These are phyloP conservation scores for Mythimna pallens DNA, from an alignment of 2,888 invertebrate genomes.

Conservation along the genomic window DNA sequence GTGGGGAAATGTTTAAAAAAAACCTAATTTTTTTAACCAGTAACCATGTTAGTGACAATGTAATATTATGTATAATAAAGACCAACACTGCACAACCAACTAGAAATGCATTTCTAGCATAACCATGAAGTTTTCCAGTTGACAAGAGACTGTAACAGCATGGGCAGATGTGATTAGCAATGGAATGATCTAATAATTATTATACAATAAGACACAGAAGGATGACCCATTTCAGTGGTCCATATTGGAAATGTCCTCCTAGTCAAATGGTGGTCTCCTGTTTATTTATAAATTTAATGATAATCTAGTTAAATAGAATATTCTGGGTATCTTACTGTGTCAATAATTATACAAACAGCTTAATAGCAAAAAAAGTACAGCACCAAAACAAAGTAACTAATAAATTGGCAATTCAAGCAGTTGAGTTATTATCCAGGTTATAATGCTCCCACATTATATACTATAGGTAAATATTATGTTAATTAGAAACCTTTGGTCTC, in stretches of 20 bases:
- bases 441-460: not conserved
- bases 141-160: not conserved
- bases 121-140: not conserved
- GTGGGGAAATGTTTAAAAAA: too few relatives aligned
- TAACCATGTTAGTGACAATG: conserved; percentile 1
- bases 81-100: not conserved
- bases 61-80: not conserved
- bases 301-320: not conserved
- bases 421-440: not conserved
- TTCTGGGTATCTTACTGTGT: not conserved
- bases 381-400: not conserved
- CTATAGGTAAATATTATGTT: conserved; percentile 19
- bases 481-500: conserved; percentile 53
- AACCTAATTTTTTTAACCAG: not conserved
- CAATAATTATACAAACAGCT: not conserved
- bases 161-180: not conserved
- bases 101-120: not conserved
- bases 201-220: not conserved
- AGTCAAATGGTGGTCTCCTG: not conserved
- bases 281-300: not conserved
- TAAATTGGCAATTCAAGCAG: not conserved
- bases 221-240: not conserved
- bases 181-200: not conserved
- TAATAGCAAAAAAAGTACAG: too few relatives aligned
- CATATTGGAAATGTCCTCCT: too few relatives aligned